Evolutionary conservation across 2,113 vertebrate species (phyloP).

Genomic region (Galemys pyrenaicus): DNA sequence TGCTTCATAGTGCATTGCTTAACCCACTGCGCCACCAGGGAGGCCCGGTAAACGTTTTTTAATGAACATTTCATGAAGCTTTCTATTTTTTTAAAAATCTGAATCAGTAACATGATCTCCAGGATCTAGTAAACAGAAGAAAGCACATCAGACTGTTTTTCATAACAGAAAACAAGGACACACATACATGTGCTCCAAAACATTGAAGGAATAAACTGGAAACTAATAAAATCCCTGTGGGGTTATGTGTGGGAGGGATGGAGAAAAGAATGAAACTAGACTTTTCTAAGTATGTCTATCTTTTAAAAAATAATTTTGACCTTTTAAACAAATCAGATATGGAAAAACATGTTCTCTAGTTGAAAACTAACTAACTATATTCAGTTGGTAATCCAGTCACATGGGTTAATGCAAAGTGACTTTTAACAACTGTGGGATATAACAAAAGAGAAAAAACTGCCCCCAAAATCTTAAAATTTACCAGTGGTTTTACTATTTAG

Average conservation of each 20-base stretch:
- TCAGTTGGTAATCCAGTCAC: neutral
- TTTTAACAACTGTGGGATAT: neutral
- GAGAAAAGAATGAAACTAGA: neutral
- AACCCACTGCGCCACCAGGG: too few relatives aligned
- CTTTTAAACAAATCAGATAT: neutral
- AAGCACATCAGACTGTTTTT: neutral
- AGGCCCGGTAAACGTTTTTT: too few relatives aligned
- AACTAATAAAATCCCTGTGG: neutral
- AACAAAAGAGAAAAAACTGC: neutral
- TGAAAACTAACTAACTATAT: conserved; percentile 30
- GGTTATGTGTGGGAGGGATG: neutral
- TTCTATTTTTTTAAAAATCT: neutral
- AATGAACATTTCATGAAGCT: neutral
- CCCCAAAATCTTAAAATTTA: neutral
- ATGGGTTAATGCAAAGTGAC: neutral
- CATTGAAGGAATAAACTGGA: neutral
- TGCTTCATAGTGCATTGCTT: too few relatives aligned
- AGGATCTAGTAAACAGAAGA: neutral
- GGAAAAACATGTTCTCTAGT: neutral
- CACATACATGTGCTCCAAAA: neutral
- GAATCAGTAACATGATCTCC: neutral
- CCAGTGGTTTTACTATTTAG: neutral
- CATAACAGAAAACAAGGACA: neutral
- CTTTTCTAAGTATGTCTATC: neutral
- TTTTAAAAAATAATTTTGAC: neutral